Conservation (phyloP, 1,140 invertebrate genomes). For the Alviniconcha marisindica region DNA sequence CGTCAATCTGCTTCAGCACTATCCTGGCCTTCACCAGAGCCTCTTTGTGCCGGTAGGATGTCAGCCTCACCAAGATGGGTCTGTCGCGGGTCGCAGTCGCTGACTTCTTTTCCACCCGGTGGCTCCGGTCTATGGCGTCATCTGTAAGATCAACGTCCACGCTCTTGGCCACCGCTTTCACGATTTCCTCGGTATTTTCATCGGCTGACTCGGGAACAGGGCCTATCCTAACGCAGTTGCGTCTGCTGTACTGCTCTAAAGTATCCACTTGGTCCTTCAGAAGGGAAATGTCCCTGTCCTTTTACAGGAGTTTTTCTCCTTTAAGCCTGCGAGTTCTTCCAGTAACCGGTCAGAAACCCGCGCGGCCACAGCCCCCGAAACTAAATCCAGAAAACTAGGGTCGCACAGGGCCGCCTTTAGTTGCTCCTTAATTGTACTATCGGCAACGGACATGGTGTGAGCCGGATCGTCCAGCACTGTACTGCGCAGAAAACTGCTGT, state of each 20-base stretch:
- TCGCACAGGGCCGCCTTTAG: background rate
- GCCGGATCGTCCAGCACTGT: no score
- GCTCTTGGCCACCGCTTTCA: background rate
- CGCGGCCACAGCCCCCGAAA: background rate
- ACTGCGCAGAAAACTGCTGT: no score
- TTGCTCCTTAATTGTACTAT: background rate
- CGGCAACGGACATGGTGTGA: no score
- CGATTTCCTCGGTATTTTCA: background rate
- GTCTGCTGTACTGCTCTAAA: slow-evolving; percentile 7
- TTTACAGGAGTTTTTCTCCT: background rate
- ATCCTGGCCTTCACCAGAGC: background rate
- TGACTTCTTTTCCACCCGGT: background rate
- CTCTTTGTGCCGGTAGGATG: background rate
- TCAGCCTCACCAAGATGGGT: background rate
- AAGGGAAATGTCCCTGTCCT: background rate
- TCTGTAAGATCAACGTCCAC: background rate
- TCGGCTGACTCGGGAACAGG: background rate
- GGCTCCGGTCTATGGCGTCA: background rate
- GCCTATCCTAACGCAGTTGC: slow-evolving; percentile 1
- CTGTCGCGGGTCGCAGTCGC: no score
- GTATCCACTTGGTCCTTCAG: background rate
- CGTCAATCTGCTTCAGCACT: background rate
- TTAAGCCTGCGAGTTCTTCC: background rate
- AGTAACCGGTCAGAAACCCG: background rate
- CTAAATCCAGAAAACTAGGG: background rate